These are phyloP conservation scores for Distichodus sexfasciatus DNA, from an alignment of 2,797 vertebrate genomes.

Conservation along the genomic window DNA sequence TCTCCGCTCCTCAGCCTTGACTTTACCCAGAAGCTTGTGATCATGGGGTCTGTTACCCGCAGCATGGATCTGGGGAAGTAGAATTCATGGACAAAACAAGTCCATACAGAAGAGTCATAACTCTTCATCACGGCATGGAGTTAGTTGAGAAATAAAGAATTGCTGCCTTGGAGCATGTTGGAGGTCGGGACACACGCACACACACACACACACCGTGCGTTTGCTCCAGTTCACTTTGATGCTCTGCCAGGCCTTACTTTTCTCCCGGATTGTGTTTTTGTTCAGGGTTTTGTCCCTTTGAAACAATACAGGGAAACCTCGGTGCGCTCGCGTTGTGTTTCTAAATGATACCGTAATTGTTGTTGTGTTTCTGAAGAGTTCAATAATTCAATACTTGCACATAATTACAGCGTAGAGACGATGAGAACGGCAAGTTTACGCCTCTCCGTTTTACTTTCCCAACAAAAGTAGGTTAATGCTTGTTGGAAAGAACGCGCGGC, in stretches of 20 bases:
- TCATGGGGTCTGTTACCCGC: not conserved
- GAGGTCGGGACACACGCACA: not conserved
- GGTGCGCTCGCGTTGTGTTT: not conserved
- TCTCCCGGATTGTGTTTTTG: not conserved
- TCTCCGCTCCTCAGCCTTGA: not conserved
- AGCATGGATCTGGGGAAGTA: not conserved
- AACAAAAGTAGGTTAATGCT: too few species aligned
- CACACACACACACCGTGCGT: not conserved
- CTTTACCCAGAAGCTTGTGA: not conserved
- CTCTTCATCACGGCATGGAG: not conserved
- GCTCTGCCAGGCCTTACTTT: not conserved
- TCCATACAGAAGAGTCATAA: not conserved
- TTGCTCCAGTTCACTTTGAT: not conserved
- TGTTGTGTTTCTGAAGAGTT: not conserved
- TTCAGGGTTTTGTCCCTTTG: not conserved
- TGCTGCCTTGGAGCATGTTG: not conserved
- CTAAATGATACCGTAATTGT: not conserved
- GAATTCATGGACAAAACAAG: too few species aligned
- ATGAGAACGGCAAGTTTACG: too few species aligned
- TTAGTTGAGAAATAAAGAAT: not conserved
- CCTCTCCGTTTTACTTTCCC: too few species aligned
- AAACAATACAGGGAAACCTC: not conserved
- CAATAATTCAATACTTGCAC: not conserved
- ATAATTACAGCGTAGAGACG: not conserved
- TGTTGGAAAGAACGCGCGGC: too few species aligned